Conservation (phyloP, 2,113 vertebrate species). For the Fukomys damarensis region DNA sequence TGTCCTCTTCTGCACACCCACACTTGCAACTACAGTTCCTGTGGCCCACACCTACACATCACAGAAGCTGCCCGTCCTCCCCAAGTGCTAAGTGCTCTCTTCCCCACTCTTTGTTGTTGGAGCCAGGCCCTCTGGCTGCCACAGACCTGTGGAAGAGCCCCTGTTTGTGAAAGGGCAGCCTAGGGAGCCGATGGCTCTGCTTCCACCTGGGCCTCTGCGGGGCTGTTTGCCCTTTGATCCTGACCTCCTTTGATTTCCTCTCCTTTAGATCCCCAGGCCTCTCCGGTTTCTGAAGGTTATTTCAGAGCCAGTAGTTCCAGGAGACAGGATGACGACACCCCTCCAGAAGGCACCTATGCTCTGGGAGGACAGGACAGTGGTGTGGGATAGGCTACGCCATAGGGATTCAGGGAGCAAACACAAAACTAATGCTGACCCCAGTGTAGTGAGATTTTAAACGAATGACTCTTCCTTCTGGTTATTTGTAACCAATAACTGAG, state of each 20-base stretch:
- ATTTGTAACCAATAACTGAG: background rate
- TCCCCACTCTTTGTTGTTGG: conserved; percentile 73
- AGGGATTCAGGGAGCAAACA: background rate
- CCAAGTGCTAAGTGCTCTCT: conserved; percentile 76
- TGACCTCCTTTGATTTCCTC: conserved; percentile 64
- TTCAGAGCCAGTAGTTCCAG: conserved; percentile 37
- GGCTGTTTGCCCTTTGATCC: conserved; percentile 76
- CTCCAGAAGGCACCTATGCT: background rate
- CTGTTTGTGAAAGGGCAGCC: conserved; percentile 71
- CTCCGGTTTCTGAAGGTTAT: conserved; percentile 40
- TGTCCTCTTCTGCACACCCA: background rate
- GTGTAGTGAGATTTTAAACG: background rate
- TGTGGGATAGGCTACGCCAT: background rate
- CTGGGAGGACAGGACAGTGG: background rate
- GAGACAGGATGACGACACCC: background rate
- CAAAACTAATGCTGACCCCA: background rate
- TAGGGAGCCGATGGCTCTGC: conserved; percentile 17
- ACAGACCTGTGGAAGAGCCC: background rate
- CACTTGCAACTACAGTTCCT: background rate
- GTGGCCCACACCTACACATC: background rate
- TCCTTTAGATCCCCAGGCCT: background rate
- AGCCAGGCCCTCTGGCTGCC: background rate
- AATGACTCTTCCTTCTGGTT: background rate
- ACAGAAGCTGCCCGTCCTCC: conserved; percentile 33
- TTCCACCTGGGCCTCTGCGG: conserved; percentile 32